Percentiles rank a stretch among this genome's conserved stretches.
Evolutionary conservation across 2,113 vertebrate genomes (phyloP).

Genomic region (Penelope pileata): DNA sequence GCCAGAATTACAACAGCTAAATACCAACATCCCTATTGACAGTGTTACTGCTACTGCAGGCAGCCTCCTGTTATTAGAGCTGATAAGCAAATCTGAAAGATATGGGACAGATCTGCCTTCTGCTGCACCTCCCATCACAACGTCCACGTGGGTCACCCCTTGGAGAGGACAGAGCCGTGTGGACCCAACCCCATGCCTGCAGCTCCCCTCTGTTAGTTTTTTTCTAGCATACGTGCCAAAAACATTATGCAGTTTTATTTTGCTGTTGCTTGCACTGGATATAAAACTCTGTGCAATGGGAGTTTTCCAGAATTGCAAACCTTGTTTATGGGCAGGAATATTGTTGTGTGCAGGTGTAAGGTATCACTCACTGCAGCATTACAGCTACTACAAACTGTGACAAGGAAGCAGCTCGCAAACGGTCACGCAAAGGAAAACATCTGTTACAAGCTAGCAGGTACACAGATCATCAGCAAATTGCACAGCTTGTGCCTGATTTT

Average conservation of each 20-base stretch:
- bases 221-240: neutral
- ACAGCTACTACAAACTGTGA: slow-evolving; percentile 15
- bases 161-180: rapidly evolving
- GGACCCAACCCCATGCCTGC: neutral
- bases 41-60: neutral
- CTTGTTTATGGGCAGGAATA: neutral
- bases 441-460: slow-evolving; percentile 43
- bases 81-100: neutral
- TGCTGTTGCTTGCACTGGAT: neutral
- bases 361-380: slow-evolving; percentile 24
- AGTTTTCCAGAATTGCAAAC: neutral
- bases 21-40: slow-evolving; percentile 6
- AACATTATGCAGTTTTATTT: neutral
- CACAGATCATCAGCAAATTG: slow-evolving; percentile 50
- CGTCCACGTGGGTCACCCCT: neutral
- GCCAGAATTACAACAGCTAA: neutral
- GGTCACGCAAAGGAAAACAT: slow-evolving; percentile 54
- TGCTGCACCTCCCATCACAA: neutral
- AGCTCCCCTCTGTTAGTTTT: neutral
- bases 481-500: slow-evolving; percentile 38
- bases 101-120: neutral
- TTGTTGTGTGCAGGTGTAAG: slow-evolving; percentile 25
- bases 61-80: neutral
- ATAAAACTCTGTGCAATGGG: neutral
- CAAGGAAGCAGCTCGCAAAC: slow-evolving; percentile 50